Conservation (phyloP, 2,113 vertebrate genomes). For the Microtus montanus region DNA sequence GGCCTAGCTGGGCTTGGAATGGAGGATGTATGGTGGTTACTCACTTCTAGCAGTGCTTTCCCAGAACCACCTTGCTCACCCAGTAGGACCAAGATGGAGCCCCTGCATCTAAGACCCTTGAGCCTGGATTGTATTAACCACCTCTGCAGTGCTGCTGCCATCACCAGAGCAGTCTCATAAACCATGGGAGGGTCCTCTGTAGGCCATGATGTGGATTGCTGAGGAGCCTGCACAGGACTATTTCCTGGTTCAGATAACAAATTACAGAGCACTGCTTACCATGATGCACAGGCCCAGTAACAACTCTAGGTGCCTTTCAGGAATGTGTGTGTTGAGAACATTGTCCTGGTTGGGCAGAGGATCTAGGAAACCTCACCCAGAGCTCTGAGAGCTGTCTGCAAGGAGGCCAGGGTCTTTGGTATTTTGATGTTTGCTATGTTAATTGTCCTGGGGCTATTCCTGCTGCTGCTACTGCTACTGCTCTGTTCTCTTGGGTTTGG, state of each 20-base stretch:
- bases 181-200: rapidly evolving
- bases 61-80: neutral
- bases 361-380: too few relatives aligned
- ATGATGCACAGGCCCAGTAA: too few relatives aligned
- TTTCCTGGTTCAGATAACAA: neutral
- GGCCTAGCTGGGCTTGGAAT: rapidly evolving
- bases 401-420: neutral
- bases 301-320: neutral
- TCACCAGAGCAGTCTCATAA: neutral
- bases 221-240: too few relatives aligned
- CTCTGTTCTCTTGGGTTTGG: neutral
- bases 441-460: too few relatives aligned
- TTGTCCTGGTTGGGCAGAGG: neutral
- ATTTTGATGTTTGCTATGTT: neutral
- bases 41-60: too few relatives aligned
- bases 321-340: neutral
- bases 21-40: too few relatives aligned
- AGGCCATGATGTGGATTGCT: neutral
- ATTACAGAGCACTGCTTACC: neutral
- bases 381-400: neutral
- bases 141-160: neutral
- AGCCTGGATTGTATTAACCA: neutral
- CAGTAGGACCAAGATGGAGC: rapidly evolving
- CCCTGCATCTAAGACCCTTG: neutral
- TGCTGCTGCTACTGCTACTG: neutral